phyloP scores from a whole-genome alignment of 2,797 vertebrate species.

The Rhinoraja longicauda region DNA sequence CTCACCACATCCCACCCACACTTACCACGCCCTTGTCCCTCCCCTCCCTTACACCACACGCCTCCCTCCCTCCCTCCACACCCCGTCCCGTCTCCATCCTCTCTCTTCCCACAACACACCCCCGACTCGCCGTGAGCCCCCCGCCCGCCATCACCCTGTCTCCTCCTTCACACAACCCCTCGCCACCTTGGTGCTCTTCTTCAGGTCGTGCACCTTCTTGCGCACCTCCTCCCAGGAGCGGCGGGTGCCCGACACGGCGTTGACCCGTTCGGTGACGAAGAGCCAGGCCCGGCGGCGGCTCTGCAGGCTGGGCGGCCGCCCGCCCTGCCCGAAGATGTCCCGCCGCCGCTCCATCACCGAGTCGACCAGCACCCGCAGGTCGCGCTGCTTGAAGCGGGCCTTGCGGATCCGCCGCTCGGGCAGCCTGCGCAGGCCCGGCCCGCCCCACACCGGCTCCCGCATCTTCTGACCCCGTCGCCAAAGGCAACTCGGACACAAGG shows the following conservation, averaged over 20 bases:
- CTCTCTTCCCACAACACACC: no score
- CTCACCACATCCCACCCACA: no score
- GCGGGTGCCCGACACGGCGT: not conserved
- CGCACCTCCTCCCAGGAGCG: conserved; percentile 28
- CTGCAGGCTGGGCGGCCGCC: not conserved
- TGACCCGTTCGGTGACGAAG: not conserved
- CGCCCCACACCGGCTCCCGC: conserved; percentile 16
- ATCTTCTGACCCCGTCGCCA: not conserved
- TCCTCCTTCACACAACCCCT: no score
- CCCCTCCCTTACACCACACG: no score
- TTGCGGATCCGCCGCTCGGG: not conserved
- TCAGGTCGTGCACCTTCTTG: conserved; percentile 23
- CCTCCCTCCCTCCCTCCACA: no score
- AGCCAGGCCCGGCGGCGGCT: not conserved
- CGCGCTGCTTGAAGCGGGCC: not conserved
- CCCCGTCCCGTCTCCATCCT: no score
- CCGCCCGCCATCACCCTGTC: not conserved
- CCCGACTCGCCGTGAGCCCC: no score
- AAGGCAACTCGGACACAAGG: not conserved
- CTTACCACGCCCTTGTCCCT: no score
- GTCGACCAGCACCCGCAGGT: conserved; percentile 1
- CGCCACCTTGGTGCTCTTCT: not conserved
- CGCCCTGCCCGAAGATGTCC: conserved; percentile 1
- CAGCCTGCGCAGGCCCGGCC: not conserved
- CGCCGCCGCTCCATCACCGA: not conserved